Base-by-base conservation (phyloP, 2,113 vertebrate genomes). In the Gasterosteus aculeatus region DNA sequence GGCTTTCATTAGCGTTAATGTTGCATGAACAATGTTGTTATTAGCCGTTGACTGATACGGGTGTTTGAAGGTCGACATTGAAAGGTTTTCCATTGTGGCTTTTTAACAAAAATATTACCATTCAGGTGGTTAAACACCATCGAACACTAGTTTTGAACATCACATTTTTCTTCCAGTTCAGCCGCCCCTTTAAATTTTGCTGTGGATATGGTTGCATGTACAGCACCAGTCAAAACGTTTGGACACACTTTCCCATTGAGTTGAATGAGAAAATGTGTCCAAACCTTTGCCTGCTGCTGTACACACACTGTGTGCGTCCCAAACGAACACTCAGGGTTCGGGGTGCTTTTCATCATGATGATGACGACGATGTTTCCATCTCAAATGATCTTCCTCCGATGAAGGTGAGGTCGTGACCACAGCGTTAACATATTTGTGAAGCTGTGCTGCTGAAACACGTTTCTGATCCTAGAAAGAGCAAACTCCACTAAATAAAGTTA, bases 1-100 rank as follows among this genome's bases (percentile, higher is more conserved):
- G 69, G 77, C 80, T 87, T 81, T 84, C 72, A 90, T 90, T 81
- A 81, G 66, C 19, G 56, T 54, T 89, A 89, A 89, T 86, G 81
- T 78, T 85, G 88, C 83, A 72, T 91, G 81, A 84, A 83, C 77
- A 85, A 70, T 82, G 68, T 87, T 75, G 76, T 74, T 85, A 78
- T 88, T 64, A 83, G 85, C 72, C 11, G 51, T n/a, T 65, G 75
- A 83, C 83, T 86, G 78, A 85, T 77, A 54, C 7, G 67, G 72
- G 60, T 68, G 56, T 53, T 71, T 87, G 58, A 88, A 91, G 88
- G 88, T 90, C 78, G 26, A 19, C 22, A 0, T 60, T 49, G 68
- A 5, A 42, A 47, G 63, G 49, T 51, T 75, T 26, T 29, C 18
- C 42, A 16, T 7, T 7, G 39, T 62, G 29, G 41, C 14, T 58